phyloP scores from a whole-genome alignment of 2,888 invertebrate genomes.

The Bugula neritina region DNA sequence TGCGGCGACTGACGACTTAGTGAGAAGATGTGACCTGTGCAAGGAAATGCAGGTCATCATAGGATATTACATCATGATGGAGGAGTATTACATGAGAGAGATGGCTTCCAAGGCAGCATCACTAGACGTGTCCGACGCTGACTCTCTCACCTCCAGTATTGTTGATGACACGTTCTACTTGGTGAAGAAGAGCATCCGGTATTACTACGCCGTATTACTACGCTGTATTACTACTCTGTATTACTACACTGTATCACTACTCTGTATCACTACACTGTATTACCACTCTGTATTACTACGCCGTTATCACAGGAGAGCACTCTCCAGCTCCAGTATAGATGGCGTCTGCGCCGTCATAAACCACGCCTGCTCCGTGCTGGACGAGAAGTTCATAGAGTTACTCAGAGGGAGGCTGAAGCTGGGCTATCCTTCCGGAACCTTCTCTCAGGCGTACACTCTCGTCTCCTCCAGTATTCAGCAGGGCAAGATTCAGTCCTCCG shows the following conservation, averaged over 20 bases:
- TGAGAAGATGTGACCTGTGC: conserved; percentile 62
- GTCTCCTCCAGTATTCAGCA: conserved; percentile 73
- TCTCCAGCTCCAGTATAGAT: conserved; percentile 84
- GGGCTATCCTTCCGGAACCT: conserved; percentile 64
- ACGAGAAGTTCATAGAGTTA: conserved; percentile 73
- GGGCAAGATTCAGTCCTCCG: conserved; percentile 67
- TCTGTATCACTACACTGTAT: no score
- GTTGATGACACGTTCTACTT: conserved; percentile 97
- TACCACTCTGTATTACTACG: no score
- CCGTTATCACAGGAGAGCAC: conserved; percentile 76
- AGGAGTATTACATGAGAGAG: conserved; percentile 90
- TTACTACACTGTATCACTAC: no score
- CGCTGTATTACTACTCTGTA: no score
- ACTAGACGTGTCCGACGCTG: conserved; percentile 52
- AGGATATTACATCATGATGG: conserved; percentile 78
- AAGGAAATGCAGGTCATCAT: conserved; percentile 59
- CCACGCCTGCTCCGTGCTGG: conserved; percentile 79
- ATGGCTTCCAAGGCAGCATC: conserved; percentile 84
- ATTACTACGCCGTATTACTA: conserved; percentile 36
- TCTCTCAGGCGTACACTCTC: conserved; percentile 71
- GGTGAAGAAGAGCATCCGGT: conserved; percentile 86
- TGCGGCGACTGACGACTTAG: conserved; percentile 59
- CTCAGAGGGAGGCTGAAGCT: conserved; percentile 68
- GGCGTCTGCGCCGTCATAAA: conserved; percentile 94
- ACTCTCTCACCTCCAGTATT: conserved; percentile 72